A percentile compares a stretch with the other conserved stretches of the same genome.
Conservation (phyloP, 2,888 invertebrate species). For the Drosophila quinaria region DNA sequence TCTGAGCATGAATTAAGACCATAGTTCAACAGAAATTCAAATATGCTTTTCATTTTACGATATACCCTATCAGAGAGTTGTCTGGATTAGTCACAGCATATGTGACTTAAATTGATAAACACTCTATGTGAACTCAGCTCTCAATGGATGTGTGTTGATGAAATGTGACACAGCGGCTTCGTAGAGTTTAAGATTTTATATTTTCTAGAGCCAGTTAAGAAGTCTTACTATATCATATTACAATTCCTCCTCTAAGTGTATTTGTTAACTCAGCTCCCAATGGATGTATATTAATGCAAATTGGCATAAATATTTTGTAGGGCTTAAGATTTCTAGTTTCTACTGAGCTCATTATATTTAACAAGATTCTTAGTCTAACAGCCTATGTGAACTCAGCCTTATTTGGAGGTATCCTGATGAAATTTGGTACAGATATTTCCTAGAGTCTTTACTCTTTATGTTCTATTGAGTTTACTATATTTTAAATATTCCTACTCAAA, state of each 20-base stretch:
- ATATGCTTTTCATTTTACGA: neutral
- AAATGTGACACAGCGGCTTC: too few species aligned
- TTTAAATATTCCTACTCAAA: neutral
- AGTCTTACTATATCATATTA: too few species aligned
- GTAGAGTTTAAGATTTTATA: too few species aligned
- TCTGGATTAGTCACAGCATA: neutral
- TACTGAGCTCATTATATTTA: neutral
- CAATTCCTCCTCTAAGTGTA: too few species aligned
- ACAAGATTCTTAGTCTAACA: too few species aligned
- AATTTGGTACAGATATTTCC: neutral
- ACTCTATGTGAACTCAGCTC: neutral
- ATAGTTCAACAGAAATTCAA: slow-evolving; percentile 25
- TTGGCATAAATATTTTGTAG: too few species aligned
- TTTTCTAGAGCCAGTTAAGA: too few species aligned
- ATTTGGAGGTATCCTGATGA: neutral
- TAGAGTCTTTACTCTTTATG: neutral
- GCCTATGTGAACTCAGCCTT: neutral
- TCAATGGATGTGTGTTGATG: too few species aligned
- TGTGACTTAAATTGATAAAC: neutral
- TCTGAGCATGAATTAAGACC: slow-evolving; percentile 41
- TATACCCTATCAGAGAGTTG: neutral
- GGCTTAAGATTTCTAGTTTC: too few species aligned
- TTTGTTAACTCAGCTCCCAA: too few species aligned
- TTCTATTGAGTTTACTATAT: neutral
- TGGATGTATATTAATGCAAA: too few species aligned